Evolutionary conservation across 1,140 invertebrate genomes (phyloP).

Genomic region (Matsumurasca onukii): DNA sequence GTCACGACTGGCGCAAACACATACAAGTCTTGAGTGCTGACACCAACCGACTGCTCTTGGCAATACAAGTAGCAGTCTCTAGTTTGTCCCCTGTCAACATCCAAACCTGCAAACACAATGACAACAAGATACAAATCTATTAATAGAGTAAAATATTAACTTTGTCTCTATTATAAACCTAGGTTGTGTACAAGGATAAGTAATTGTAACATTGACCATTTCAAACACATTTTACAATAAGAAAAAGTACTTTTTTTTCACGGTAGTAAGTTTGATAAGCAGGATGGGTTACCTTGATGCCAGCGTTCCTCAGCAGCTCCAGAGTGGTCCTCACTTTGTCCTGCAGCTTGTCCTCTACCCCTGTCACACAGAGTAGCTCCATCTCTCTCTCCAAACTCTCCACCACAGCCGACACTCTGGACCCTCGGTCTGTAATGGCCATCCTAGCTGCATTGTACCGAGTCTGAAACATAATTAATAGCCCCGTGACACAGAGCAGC

Average conservation of each 20-base stretch:
- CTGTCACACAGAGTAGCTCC: constrained; percentile 95
- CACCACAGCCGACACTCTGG: constrained; percentile 83
- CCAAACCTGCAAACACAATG: constrained; percentile 71
- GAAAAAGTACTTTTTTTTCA: not conserved
- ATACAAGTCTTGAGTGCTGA: constrained; percentile 65
- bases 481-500: not conserved
- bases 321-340: constrained; percentile 90
- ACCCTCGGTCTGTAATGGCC: constrained; percentile 78
- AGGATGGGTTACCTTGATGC: constrained; percentile 74
- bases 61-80: constrained; percentile 98
- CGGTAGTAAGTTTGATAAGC: not conserved
- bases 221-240: not conserved
- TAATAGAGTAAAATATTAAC: not conserved
- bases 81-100: constrained; percentile 99
- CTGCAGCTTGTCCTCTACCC: constrained; percentile 89
- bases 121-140: not conserved
- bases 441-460: constrained; percentile 86
- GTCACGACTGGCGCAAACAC: constrained; percentile 75
- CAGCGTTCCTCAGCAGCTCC: constrained; percentile 90
- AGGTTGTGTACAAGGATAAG: no score
- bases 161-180: not conserved
- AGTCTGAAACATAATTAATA: constrained; percentile 47
- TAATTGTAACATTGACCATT: no score
- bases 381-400: constrained; percentile 91
- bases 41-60: constrained; percentile 90